A percentile compares a stretch with the other conserved stretches of the same genome.
Conservation (phyloP, 2,797 vertebrate species). For the Vireo griseus region DNA sequence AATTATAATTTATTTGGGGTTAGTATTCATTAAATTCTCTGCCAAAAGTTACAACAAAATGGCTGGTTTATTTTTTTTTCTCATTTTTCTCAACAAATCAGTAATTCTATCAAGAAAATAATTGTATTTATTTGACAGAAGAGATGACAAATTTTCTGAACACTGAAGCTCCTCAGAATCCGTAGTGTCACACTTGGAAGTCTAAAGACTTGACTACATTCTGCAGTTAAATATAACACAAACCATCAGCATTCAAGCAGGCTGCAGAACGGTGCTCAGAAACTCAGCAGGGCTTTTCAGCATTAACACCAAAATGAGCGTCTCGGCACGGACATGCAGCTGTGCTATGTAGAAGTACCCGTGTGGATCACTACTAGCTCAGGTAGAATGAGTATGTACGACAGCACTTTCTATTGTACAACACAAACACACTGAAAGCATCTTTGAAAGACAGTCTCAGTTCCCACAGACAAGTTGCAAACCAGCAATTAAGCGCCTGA, state of each 20-base stretch:
- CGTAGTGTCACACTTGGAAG: background rate
- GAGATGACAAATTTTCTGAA: background rate
- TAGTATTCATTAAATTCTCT: background rate
- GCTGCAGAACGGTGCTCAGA: slow-evolving; percentile 30
- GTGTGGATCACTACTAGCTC: background rate
- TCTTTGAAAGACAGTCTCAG: slow-evolving; percentile 9
- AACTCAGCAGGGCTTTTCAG: slow-evolving; percentile 48
- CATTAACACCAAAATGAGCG: slow-evolving; percentile 1
- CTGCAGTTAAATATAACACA: slow-evolving; percentile 32
- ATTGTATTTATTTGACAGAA: slow-evolving; percentile 2
- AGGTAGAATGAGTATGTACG: slow-evolving; percentile 10
- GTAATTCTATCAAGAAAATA: background rate
- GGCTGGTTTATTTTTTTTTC: background rate
- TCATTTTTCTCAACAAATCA: background rate
- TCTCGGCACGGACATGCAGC: background rate
- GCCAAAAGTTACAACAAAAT: background rate
- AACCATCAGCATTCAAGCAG: slow-evolving; percentile 26
- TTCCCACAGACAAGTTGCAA: slow-evolving; percentile 36
- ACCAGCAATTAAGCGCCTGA: slow-evolving; percentile 39
- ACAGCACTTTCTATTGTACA: slow-evolving; percentile 1
- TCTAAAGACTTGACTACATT: slow-evolving; percentile 17
- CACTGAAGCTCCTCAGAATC: background rate
- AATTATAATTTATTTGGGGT: background rate
- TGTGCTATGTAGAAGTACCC: slow-evolving; percentile 1
- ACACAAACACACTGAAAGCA: slow-evolving; percentile 32